Conservation (phyloP, 2,797 vertebrate genomes). For the Takifugu rubripes region DNA sequence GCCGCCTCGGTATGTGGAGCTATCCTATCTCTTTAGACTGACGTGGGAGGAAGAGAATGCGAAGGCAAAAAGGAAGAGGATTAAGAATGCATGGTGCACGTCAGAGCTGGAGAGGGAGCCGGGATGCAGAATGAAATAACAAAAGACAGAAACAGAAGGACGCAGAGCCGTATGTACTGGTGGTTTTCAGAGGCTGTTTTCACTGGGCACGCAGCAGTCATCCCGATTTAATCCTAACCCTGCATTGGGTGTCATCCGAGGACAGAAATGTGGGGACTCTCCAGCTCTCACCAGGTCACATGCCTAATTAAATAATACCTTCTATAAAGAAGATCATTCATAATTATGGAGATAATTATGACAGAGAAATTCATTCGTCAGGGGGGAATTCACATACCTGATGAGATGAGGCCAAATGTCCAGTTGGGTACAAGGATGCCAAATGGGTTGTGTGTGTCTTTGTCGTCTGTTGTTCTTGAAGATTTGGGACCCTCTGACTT, state of each 20-base stretch:
- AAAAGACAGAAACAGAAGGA: constrained; percentile 25
- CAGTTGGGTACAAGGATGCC: constrained; percentile 52
- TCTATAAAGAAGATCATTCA: constrained; percentile 45
- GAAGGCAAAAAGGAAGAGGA: constrained; percentile 18
- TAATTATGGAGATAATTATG: constrained; percentile 28
- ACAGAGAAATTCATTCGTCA: constrained; percentile 14
- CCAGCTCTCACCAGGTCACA: constrained; percentile 15
- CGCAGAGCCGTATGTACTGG: constrained; percentile 8
- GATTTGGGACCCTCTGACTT: constrained; percentile 48
- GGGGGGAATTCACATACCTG: constrained; percentile 62
- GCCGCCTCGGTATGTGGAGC: constrained; percentile 27
- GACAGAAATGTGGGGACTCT: constrained; percentile 5
- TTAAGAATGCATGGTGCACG: constrained; percentile 52
- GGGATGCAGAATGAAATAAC: constrained; percentile 30
- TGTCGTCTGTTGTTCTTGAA: constrained; percentile 29
- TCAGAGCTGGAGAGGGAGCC: constrained; percentile 9
- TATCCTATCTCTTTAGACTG: constrained; percentile 17
- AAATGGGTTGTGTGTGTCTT: constrained; percentile 47
- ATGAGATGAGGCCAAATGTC: constrained; percentile 56
- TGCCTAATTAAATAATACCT: constrained; percentile 35
- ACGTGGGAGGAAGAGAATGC: constrained; percentile 13
- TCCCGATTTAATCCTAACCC: neutral
- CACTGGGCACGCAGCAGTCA: constrained; percentile 1
- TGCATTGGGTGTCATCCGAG: constrained; percentile 13
- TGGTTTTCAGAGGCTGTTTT: constrained; percentile 13